Percentiles rank a stretch among this genome's conserved stretches.
Conservation (phyloP, 1,140 invertebrate species). For the Pseudachorutes palmiensis region DNA sequence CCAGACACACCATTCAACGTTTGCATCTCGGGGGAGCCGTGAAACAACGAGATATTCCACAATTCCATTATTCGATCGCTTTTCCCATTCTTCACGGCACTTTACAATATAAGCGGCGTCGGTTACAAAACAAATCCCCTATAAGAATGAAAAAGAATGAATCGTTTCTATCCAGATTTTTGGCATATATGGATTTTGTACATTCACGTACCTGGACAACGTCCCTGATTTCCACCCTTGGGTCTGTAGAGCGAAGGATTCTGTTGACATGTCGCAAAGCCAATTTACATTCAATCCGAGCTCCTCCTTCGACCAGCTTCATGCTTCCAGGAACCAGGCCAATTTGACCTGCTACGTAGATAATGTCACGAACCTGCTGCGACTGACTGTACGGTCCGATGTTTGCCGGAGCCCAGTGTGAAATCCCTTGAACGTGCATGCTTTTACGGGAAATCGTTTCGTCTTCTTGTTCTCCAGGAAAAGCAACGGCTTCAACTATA, state of each 20-base stretch:
- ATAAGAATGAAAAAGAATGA: conserved; percentile 9
- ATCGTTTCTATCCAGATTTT: neutral
- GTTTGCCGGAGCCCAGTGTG: conserved; percentile 91
- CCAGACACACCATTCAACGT: conserved; percentile 86
- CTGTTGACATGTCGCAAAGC: conserved; percentile 60
- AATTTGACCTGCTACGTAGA: conserved; percentile 84
- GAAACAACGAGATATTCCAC: conserved; percentile 77
- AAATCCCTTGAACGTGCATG: conserved; percentile 89
- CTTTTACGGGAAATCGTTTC: conserved; percentile 47
- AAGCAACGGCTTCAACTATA: conserved; percentile 67
- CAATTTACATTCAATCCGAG: conserved; percentile 67
- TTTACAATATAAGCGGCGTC: conserved; percentile 58
- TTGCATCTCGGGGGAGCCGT: conserved; percentile 65
- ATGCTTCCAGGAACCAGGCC: conserved; percentile 77
- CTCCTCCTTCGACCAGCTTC: conserved; percentile 60
- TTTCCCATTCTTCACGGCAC: conserved; percentile 68
- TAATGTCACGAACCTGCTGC: conserved; percentile 67
- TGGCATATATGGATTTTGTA: too few relatives aligned
- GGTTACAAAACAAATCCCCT: conserved; percentile 74
- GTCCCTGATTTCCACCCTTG: conserved; percentile 38
- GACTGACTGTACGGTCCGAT: conserved; percentile 94
- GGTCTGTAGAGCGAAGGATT: conserved; percentile 42
- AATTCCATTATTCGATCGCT: conserved; percentile 73
- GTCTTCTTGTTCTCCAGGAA: conserved; percentile 39
- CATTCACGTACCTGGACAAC: conserved; percentile 40